Evolutionary conservation across 2,888 invertebrate genomes (phyloP), one percentile per base, ranked within the genome.

Genomic region (Heliconius sara): DNA sequence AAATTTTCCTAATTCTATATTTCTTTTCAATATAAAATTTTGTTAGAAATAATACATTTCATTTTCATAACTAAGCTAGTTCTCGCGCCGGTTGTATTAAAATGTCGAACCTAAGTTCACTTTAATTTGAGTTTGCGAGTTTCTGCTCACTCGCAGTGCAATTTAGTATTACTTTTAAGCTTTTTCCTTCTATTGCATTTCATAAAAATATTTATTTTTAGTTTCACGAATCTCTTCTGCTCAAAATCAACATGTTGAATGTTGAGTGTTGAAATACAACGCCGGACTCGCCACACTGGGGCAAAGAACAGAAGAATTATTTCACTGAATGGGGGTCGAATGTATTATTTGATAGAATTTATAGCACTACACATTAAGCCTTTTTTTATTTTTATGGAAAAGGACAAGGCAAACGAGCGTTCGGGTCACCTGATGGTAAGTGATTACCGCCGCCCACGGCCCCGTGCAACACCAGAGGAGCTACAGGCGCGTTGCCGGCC

Each of bases 131-230:
- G 25, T 47, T n/a, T 39, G 7, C 25, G 70, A 43, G 39, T 39
- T n/a, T n/a, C n/a, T n/a, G n/a, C n/a, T n/a, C n/a, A n/a, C n/a
- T n/a, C n/a, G 25, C 70, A 68, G 13, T 3, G 70, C 43, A 70
- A 70, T 47, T 70, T 43, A 70, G 43, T 25, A 43, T 47, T 43
- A 70, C 25, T 43, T 27, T 70, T 47, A 16, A 16, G 5, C 70
- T 70, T 70, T 25, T 70, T 25, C 16, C 16, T 43, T 47, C 9
- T 70, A 47, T 70, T 70, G 47, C 25, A 25, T 70, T 70, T 70
- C 3, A 43, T 70, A n/a, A 22, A 67, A 34, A 52, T 52, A 52
- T 19, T 34, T 22, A n/a, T 68, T n/a, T 68, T 13, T 4, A 39
- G 12, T 12, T 63, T 25, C 63, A 25, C 5, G 12, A 52, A 52